These are phyloP conservation scores for Lagenorhynchus albirostris DNA, from an alignment of 2,113 vertebrate species.

Conservation along the genomic window DNA sequence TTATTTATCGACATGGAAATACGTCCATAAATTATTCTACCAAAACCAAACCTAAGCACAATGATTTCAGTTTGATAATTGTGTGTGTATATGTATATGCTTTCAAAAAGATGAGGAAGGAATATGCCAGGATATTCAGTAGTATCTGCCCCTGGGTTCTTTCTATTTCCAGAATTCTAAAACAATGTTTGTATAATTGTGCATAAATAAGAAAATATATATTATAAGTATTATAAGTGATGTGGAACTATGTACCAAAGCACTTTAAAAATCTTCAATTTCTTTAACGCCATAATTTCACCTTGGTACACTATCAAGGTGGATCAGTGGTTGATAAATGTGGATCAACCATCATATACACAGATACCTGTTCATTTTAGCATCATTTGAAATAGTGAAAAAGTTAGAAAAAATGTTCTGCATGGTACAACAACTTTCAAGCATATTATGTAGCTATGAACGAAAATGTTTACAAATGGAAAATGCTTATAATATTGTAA, in stretches of 20 bases:
- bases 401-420: background rate
- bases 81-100: background rate
- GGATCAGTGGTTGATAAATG: background rate
- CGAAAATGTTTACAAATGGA: slow-evolving; percentile 33
- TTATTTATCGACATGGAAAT: background rate
- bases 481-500: slow-evolving; percentile 17
- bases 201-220: background rate
- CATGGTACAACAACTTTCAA: background rate
- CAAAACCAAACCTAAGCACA: background rate
- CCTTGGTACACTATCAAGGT: background rate
- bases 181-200: background rate
- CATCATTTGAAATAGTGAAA: slow-evolving; percentile 28
- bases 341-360: background rate
- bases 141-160: background rate
- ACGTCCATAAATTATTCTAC: background rate
- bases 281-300: background rate
- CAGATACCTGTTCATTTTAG: background rate
- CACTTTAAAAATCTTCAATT: background rate
- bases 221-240: background rate
- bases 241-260: background rate
- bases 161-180: slow-evolving; percentile 16
- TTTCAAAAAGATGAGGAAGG: background rate
- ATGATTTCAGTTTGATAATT: background rate
- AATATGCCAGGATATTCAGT: background rate
- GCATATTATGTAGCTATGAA: background rate